Evolutionary conservation across 2,113 vertebrate species (phyloP), one percentile per base, ranked within the genome.

Genomic region (Loxodonta africana): DNA sequence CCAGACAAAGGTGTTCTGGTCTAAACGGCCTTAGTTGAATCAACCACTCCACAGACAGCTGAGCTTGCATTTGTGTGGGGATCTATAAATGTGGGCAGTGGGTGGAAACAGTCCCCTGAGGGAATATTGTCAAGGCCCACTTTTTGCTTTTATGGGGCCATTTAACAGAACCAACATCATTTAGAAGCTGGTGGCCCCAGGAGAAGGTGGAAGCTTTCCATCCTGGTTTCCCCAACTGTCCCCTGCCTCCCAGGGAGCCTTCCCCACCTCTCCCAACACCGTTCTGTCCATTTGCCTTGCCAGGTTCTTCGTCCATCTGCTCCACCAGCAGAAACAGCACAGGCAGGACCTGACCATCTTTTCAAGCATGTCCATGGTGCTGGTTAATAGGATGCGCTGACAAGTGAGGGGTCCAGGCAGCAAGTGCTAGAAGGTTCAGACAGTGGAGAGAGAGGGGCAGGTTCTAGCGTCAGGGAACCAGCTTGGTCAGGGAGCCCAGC

Each of bases 21-120:
- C 65, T 4, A 20, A 41, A 3, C 2, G 8, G 1, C 23, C 0
- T 25, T 0, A 12, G 17, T 4, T 12, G 6, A 26, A 33, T n/a
- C 33, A 5, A 7, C 48, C 23, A 0, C 15, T 48, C 25, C 10
- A 3, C 26, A 1, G 17, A 20, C 0, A 8, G 9, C 20, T 21
- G 28, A 8, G 26, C 26, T 6, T 21, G 26, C 30, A 30, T 17
- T 30, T 18, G 12, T 10, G 30, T 69, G 30, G 11, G 25, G 28
- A 8, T 67, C 63, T 28, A 28, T 33, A 33, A n/a, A 4, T 3
- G 10, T 7, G 30, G 8, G 48, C 0, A 0, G 25, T 0, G 9
- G 44, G 5, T 30, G 53, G 21, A 62, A 37, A 4, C 18, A 14
- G 8, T 1, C 10, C 28, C 23, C 28, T 6, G 1, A 1, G 1